Conservation (phyloP, 1,140 invertebrate genomes). For the Ceratoteleas bidentatus region DNA sequence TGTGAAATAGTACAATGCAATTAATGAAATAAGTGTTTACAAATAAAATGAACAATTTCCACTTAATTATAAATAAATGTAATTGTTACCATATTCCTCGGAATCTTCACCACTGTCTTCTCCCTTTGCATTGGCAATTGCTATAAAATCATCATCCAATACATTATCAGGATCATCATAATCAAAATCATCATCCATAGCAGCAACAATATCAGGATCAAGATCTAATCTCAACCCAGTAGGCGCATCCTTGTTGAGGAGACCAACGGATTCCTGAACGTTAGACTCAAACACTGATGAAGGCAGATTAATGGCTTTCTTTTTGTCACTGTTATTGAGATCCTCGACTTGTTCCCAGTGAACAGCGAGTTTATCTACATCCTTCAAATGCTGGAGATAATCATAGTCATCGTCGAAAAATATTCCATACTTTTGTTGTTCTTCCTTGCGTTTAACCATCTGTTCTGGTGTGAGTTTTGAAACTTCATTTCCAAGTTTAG, state of each 20-base stretch:
- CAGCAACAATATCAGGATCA: slow-evolving; percentile 96
- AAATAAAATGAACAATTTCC: too few relatives aligned
- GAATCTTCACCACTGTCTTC: slow-evolving; percentile 72
- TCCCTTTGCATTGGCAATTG: slow-evolving; percentile 85
- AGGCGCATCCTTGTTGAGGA: slow-evolving; percentile 93
- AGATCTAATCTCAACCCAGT: slow-evolving; percentile 89
- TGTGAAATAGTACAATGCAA: too few relatives aligned
- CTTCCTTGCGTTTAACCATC: slow-evolving; percentile 85
- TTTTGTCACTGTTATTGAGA: slow-evolving; percentile 61
- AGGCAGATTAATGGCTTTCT: slow-evolving; percentile 86
- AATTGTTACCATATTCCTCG: slow-evolving; percentile 2
- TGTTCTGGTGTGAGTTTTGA: slow-evolving; percentile 66
- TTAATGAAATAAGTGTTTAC: too few relatives aligned
- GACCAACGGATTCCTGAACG: slow-evolving; percentile 92
- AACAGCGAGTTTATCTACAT: slow-evolving; percentile 81
- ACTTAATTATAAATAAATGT: too few relatives aligned
- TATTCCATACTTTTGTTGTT: slow-evolving; percentile 95
- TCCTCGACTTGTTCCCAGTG: slow-evolving; percentile 75
- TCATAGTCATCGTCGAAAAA: slow-evolving; percentile 98
- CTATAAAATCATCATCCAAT: slow-evolving; percentile 95
- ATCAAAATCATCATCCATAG: slow-evolving; percentile 96
- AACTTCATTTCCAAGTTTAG: slow-evolving; percentile 44
- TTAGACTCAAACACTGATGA: slow-evolving; percentile 95
- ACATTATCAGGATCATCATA: slow-evolving; percentile 91
- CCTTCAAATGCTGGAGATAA: slow-evolving; percentile 95